A percentile compares a stretch with the other conserved stretches of the same genome.
Conservation (phyloP, 2,888 invertebrate genomes). For the Pasiphila rectangulata region DNA sequence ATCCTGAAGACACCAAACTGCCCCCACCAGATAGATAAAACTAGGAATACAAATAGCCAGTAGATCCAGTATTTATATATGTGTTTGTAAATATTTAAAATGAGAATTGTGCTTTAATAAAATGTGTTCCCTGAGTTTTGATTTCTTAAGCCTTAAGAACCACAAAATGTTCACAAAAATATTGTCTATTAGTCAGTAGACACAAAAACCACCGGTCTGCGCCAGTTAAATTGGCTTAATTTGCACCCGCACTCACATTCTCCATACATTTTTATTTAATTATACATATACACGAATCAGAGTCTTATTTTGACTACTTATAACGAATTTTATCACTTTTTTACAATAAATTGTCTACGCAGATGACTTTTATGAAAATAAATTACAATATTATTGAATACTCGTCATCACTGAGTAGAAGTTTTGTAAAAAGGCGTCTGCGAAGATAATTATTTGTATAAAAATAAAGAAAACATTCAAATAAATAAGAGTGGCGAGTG, state of each 20-base stretch:
- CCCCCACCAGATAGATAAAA: slow-evolving; percentile 80
- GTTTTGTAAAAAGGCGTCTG: slow-evolving; percentile 11
- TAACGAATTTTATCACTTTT: no score
- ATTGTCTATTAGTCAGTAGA: not conserved
- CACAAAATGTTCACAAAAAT: not conserved
- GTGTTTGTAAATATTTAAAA: slow-evolving; percentile 75
- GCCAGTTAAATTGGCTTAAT: not conserved
- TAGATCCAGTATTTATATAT: not conserved
- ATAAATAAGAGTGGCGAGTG: no score
- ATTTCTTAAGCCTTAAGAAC: slow-evolving; percentile 38
- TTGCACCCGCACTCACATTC: not conserved
- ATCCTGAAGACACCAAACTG: slow-evolving; percentile 86
- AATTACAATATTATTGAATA: no score
- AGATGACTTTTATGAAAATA: not conserved
- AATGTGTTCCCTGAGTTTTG: slow-evolving; percentile 70
- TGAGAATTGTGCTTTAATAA: slow-evolving; percentile 74
- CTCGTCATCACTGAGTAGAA: no score
- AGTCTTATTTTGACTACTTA: no score
- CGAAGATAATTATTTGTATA: slow-evolving; percentile 10
- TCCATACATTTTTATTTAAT: no score
- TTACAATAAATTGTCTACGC: no score
- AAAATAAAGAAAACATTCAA: no score
- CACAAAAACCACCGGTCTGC: not conserved
- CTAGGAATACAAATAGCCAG: not conserved
- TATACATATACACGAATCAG: no score